Conservation (phyloP, 2,888 invertebrate species). For the Leucoma salicis region DNA sequence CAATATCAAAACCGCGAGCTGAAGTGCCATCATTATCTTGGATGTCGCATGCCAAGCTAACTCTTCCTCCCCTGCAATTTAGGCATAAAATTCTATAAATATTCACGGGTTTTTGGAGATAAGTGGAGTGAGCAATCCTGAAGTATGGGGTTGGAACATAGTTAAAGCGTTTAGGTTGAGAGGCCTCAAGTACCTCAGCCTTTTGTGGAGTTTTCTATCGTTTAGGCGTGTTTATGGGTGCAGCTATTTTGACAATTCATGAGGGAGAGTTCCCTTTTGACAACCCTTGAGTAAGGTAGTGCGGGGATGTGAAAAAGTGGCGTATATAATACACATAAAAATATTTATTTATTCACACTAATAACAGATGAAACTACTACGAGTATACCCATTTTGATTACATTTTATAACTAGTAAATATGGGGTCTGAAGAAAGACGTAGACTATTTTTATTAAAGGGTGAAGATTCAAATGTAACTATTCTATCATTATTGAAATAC, state of each 20-base stretch:
- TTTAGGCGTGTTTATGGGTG: constrained; percentile 61
- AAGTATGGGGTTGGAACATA: constrained; percentile 76
- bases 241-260: constrained; percentile 77
- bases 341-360: too few species aligned
- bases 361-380: too few species aligned
- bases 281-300: constrained; percentile 49
- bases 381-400: too few species aligned
- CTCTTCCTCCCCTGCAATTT: constrained; percentile 51
- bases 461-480: too few species aligned
- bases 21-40: constrained; percentile 81
- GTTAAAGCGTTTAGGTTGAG: constrained; percentile 81
- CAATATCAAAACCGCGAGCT: constrained; percentile 74
- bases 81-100: constrained; percentile 63
- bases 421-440: too few species aligned
- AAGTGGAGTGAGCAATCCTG: constrained; percentile 81
- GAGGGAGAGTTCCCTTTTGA: constrained; percentile 68
- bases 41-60: constrained; percentile 48
- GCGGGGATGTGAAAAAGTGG: constrained; percentile 52
- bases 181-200: constrained; percentile 69
- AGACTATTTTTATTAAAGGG: too few species aligned
- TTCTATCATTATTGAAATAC: too few species aligned
- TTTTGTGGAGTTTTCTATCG: constrained; percentile 78
- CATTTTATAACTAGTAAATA: too few species aligned
- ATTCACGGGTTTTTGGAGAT: constrained; percentile 77
- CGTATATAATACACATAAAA: too few species aligned